phyloP scores from a whole-genome alignment of 30 jellyfish, hydroid and myxozoan species.

The Aurelia coerulea region DNA sequence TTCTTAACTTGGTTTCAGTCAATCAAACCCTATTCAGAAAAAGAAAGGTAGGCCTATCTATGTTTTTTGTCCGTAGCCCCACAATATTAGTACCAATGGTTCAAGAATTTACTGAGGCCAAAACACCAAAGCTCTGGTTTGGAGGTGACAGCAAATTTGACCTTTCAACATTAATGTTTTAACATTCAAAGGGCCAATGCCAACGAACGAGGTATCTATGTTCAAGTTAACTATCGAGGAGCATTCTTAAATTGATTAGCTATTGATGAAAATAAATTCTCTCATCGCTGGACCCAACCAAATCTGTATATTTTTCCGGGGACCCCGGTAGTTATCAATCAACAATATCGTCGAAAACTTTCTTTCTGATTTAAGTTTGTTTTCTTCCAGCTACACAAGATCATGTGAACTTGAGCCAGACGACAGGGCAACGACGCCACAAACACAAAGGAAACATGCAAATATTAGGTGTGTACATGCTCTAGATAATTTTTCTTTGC shows the following conservation, averaged over 20 bases:
- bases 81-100: no score
- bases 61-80: not conserved
- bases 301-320: not conserved
- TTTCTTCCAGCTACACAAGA: constrained; percentile 19
- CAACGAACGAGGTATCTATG: no score
- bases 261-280: no score
- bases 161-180: no score
- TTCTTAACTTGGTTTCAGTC: constrained; percentile 82
- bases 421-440: constrained; percentile 65
- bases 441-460: constrained; percentile 37
- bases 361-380: not conserved
- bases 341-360: not conserved
- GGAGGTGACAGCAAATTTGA: no score
- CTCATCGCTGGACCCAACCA: no score
- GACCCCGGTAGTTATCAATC: not conserved
- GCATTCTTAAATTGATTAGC: no score
- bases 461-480: constrained; percentile 15
- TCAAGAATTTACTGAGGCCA: not conserved
- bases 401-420: constrained; percentile 71
- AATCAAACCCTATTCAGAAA: constrained; percentile 71
- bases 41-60: constrained; percentile 68
- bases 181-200: no score
- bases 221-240: no score
- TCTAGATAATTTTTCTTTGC: no score
- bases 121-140: no score